Base-by-base conservation (phyloP, 1,140 invertebrate genomes). In the Cephus cinctus region DNA sequence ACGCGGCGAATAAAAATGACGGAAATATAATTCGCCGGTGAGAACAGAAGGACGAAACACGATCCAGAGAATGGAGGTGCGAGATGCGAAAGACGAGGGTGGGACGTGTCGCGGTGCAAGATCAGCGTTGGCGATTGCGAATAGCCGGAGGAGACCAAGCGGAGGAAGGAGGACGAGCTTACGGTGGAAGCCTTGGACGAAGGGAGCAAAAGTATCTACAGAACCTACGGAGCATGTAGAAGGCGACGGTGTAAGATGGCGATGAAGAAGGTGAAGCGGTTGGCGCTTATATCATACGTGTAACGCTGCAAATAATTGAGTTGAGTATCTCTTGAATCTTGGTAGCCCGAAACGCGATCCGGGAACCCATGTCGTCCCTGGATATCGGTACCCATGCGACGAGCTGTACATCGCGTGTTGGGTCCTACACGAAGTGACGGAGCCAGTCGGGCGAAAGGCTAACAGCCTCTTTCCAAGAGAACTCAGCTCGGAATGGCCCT, bases 1-100 rank as follows among this genome's bases (percentile, higher is more conserved):
- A n/a, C n/a, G n/a, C n/a, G n/a, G n/a, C n/a, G n/a, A n/a, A n/a
- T n/a, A n/a, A n/a, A n/a, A n/a, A n/a, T n/a, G n/a, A n/a, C n/a
- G n/a, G n/a, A n/a, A n/a, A n/a, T n/a, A n/a, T n/a, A n/a, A n/a
- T n/a, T n/a, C n/a, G n/a, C n/a, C n/a, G n/a, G n/a, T n/a, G n/a
- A n/a, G n/a, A n/a, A n/a, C n/a, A 19, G 50, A 46, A 48, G 46
- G 31, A 31, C 48, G 59, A 54, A 59, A 54, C 40, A 46, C 54
- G 47, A 60, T 60, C 40, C 52, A 47, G 59, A 46, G 46, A 49
- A 43, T 31, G 9, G 32, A 50, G 43, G 47, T 22, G 19, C 27
- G 20, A 20, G 43, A 50, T 43, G 23, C 8, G 23, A 39, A 38
- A 50, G 23, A 34, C 50, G 34, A 30, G 22, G 31, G 43, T 11